Conservation (phyloP, 1,140 invertebrate genomes). For the Diorhabda carinulata region DNA sequence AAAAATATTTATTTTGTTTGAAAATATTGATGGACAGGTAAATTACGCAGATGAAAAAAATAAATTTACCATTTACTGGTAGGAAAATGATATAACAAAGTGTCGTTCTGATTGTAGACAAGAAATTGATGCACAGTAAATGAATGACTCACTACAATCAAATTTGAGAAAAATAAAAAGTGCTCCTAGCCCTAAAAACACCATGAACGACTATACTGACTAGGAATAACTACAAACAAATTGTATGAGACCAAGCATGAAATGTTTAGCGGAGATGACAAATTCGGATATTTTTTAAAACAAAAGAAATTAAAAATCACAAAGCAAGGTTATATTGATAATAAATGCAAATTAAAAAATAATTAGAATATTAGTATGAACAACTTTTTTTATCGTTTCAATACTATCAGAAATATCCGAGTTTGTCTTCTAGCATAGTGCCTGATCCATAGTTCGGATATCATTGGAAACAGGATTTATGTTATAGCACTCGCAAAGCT, state of each 20-base stretch:
- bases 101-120: too few relatives aligned
- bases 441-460: constrained; percentile 39
- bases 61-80: too few relatives aligned
- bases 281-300: too few relatives aligned
- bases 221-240: constrained; percentile 43
- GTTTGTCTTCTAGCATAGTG: not conserved
- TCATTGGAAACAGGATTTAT: constrained; percentile 47
- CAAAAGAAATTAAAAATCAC: too few relatives aligned
- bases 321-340: too few relatives aligned
- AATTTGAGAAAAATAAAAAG: constrained; percentile 37
- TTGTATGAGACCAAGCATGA: too few relatives aligned
- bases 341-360: constrained; percentile 26
- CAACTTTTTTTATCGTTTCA: too few relatives aligned
- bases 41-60: too few relatives aligned
- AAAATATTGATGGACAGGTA: too few relatives aligned
- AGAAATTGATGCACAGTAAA: constrained; percentile 11
- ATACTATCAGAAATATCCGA: not conserved
- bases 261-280: too few relatives aligned
- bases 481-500: constrained; percentile 29
- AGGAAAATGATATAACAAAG: too few relatives aligned
- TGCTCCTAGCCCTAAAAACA: constrained; percentile 44
- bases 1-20: too few relatives aligned
- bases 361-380: constrained; percentile 37
- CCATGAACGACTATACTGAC: constrained; percentile 46
- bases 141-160: constrained; percentile 39